These are phyloP conservation scores for Edolisoma coerulescens DNA, from an alignment of 2,113 vertebrate genomes.

Conservation along the genomic window DNA sequence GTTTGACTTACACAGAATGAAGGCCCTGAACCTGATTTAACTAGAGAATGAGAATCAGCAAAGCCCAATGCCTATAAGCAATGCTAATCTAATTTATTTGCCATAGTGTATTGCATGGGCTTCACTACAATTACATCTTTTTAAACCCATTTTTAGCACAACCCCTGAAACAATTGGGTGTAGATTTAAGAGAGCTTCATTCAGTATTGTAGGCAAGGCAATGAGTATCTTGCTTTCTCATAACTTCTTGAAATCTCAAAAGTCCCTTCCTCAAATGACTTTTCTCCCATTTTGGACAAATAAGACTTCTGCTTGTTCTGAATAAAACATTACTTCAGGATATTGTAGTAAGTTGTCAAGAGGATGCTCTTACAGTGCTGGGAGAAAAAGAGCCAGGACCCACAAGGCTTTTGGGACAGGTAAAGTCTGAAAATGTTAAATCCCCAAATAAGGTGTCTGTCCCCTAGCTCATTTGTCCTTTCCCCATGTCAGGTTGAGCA, in stretches of 20 bases:
- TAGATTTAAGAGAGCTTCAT: background rate
- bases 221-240: background rate
- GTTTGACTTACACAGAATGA: background rate
- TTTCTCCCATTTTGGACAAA: background rate
- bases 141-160: background rate
- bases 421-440: background rate
- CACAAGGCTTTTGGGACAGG: background rate
- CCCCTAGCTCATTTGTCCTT: background rate
- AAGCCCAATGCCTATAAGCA: background rate
- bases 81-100: background rate
- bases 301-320: background rate
- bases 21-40: background rate
- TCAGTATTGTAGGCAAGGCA: background rate
- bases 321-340: background rate
- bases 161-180: background rate
- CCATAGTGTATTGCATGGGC: background rate
- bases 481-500: background rate
- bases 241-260: background rate
- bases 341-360: background rate
- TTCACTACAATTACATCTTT: background rate
- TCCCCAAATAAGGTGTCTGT: background rate
- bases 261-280: background rate
- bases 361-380: background rate
- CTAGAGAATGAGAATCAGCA: background rate
- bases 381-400: background rate